A percentile compares a stretch with the other conserved stretches of the same genome.
Evolutionary conservation across 2,888 invertebrate species (phyloP).

Genomic region (Phanerotoma sp.): DNA sequence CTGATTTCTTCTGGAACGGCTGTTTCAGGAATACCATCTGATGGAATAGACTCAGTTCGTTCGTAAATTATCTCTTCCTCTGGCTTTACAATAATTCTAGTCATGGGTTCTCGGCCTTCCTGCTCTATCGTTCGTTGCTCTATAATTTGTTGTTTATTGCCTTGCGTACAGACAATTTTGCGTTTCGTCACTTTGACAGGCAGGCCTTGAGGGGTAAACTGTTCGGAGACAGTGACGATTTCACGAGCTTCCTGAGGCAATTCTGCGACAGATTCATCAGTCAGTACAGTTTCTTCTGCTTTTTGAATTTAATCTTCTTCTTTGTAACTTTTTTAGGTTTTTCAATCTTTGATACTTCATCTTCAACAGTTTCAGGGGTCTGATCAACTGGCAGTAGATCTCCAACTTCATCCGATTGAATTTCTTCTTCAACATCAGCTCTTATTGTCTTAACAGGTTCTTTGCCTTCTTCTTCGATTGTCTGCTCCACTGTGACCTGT

Average conservation of each 20-base stretch:
- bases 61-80: conserved; percentile 33
- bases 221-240: conserved; percentile 41
- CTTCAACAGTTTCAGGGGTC: no score
- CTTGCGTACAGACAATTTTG: conserved; percentile 54
- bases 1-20: conserved; percentile 23
- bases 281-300: conserved; percentile 23
- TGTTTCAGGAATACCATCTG: conserved; percentile 40
- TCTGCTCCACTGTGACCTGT: no score
- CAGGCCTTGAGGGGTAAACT: conserved; percentile 46
- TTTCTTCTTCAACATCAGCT: no score
- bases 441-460: no score
- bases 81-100: conserved; percentile 41
- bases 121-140: conserved; percentile 56
- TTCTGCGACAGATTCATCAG: conserved; percentile 39
- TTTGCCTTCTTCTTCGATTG: no score
- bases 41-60: conserved; percentile 16
- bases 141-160: conserved; percentile 38
- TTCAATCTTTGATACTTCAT: no score
- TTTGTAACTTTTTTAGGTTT: conserved; percentile 38
- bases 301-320: conserved; percentile 17
- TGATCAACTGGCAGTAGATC: no score
- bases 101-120: conserved; percentile 50
- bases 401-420: no score
- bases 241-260: conserved; percentile 41
- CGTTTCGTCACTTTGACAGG: conserved; percentile 50